Evolutionary conservation across 2,888 invertebrate genomes (phyloP).

Genomic region (Diachrysia chrysitis): DNA sequence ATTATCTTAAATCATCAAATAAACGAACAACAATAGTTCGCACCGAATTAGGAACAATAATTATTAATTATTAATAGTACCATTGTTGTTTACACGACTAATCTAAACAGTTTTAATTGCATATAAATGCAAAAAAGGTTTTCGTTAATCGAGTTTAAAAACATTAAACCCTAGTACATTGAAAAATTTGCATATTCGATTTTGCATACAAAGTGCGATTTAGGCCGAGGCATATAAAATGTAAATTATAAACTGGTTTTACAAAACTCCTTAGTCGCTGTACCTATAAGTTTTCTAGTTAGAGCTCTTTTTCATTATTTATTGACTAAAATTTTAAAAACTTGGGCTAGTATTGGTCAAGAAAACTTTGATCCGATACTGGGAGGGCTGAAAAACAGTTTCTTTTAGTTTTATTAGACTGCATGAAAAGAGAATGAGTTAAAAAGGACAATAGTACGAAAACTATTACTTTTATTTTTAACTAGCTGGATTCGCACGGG

Average conservation of each 20-base stretch:
- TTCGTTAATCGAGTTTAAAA: not conserved
- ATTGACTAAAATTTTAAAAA: too few relatives aligned
- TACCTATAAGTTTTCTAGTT: conserved; percentile 28
- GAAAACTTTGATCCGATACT: too few relatives aligned
- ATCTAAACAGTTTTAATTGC: not conserved
- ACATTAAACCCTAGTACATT: not conserved
- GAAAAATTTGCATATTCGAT: conserved; percentile 5
- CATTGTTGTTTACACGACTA: not conserved
- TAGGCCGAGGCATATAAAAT: not conserved
- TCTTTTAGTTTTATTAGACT: too few relatives aligned
- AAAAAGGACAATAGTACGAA: too few relatives aligned
- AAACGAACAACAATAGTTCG: not conserved
- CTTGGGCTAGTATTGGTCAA: too few relatives aligned
- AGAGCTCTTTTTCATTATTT: conserved; percentile 3
- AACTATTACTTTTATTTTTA: too few relatives aligned
- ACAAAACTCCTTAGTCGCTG: not conserved
- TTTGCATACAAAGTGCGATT: conserved; percentile 3
- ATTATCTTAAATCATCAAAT: not conserved
- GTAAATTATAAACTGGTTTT: conserved; percentile 2
- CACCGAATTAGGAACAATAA: not conserved
- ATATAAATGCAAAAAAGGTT: not conserved
- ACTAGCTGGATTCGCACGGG: too few relatives aligned
- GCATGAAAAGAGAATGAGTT: too few relatives aligned
- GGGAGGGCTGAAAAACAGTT: too few relatives aligned
- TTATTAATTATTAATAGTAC: conserved; percentile 3